Evolutionary conservation across 2,888 invertebrate species (phyloP), one percentile per base, ranked within the genome.

Genomic region (Dicyrtoma fusca): DNA sequence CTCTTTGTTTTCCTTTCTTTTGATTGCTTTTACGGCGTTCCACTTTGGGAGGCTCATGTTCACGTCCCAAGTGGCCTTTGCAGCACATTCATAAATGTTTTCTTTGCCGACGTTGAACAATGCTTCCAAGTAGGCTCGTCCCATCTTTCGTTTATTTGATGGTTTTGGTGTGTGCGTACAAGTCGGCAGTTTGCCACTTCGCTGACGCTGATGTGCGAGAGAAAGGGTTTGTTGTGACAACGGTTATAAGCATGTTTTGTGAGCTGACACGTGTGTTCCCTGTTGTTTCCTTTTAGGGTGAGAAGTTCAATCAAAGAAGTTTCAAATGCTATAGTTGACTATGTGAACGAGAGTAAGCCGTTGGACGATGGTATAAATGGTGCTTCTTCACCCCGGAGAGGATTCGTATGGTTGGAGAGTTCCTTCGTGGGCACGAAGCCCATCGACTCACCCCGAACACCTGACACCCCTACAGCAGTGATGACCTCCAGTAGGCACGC

Each of bases 321-420:
- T 79, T 94, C 94, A 77, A 94, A 94, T 80, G 94, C 94, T 62
- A 94, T 95, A 81, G 94, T 94, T 70, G 94, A 94, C 84, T 94
- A 94, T 87, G 94, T 94, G 75, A 86, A 86, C 77, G 86, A 82
- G 73, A 78, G 76, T 49, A 78, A 76, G 25, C 78, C 81, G 51
- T 73, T 73, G 63, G 78, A 77, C 70, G 79, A 77, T 63, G 74
- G 77, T 49, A 77, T 73, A 84, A 81, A 85, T 84, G 79, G 85
- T 83, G 80, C 85, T 84, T 81, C 84, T 83, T 75, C 79, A 70
- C 79, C 83, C 79, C 71, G 83, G 81, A 72, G 78, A 64, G 77
- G 78, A 82, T 84, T 93, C 82, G 92, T 91, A 84, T 95, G 95
- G 95, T 87, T 95, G 83, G 95, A 95, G 84, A 94, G 94, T 84